phyloP scores from a whole-genome alignment of 2,888 invertebrate species.

The Phalera bucephala region DNA sequence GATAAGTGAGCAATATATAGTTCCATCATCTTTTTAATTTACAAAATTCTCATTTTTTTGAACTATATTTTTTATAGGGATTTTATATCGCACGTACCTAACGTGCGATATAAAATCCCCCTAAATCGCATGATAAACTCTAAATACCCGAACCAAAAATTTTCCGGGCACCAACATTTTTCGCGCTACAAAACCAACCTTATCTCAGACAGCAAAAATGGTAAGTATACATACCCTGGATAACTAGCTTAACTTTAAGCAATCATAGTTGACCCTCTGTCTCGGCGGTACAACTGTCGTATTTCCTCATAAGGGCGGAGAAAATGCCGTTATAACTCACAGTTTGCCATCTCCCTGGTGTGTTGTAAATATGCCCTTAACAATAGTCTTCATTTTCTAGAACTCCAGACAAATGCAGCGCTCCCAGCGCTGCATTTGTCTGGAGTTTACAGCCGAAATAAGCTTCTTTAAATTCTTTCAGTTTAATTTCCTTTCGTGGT shows the following conservation, averaged over 20 bases:
- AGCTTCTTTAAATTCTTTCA: constrained; percentile 16
- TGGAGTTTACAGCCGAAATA: constrained; percentile 39
- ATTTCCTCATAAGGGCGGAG: constrained; percentile 80
- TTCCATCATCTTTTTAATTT: too few relatives aligned
- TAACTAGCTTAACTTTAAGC: constrained; percentile 61
- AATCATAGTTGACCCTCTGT: constrained; percentile 67
- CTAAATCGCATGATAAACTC: too few relatives aligned
- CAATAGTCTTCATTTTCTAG: constrained; percentile 80
- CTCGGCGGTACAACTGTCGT: constrained; percentile 70
- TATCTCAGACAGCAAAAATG: constrained; percentile 1
- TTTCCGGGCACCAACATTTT: background rate
- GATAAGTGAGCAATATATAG: too few relatives aligned
- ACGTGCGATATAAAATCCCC: too few relatives aligned
- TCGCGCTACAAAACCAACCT: background rate
- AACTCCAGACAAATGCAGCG: too few relatives aligned
- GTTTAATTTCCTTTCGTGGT: too few relatives aligned
- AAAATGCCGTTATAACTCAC: constrained; percentile 78
- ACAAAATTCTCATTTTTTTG: too few relatives aligned
- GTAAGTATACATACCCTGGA: constrained; percentile 38
- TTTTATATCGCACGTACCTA: too few relatives aligned
- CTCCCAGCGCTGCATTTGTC: constrained; percentile 58
- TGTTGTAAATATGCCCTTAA: constrained; percentile 81
- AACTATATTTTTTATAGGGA: too few relatives aligned
- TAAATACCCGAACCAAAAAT: too few relatives aligned
- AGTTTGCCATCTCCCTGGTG: constrained; percentile 74